Evolutionary conservation across 1,140 invertebrate genomes (phyloP).

Genomic region (Paramacrobiotus metropolitanus): DNA sequence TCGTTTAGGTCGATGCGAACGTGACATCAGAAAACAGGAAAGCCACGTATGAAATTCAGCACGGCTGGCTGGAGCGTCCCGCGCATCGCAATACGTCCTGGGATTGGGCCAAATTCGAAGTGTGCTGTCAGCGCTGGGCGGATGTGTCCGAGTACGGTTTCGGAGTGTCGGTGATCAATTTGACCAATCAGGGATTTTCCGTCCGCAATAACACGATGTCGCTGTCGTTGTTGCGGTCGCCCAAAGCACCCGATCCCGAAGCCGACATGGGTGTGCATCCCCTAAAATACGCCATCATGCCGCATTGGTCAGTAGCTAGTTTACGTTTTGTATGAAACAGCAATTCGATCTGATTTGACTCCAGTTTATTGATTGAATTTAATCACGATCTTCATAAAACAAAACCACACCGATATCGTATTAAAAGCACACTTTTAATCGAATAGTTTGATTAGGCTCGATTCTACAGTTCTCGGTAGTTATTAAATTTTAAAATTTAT

Average conservation of each 20-base stretch:
- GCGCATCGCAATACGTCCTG: constrained; percentile 32
- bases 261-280: constrained; percentile 28
- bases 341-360: too few relatives aligned
- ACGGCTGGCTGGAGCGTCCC: constrained; percentile 26
- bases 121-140: constrained; percentile 25
- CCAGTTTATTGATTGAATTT: too few relatives aligned
- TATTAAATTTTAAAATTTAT: too few relatives aligned
- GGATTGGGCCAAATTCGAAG: constrained; percentile 31
- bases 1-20: not conserved
- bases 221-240: constrained; percentile 27
- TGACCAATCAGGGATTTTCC: constrained; percentile 30
- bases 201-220: constrained; percentile 23
- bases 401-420: too few relatives aligned
- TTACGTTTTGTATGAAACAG: too few relatives aligned
- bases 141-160: constrained; percentile 28
- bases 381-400: too few relatives aligned
- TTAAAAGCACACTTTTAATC: too few relatives aligned
- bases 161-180: constrained; percentile 30
- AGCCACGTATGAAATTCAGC: constrained; percentile 30
- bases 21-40: constrained; percentile 12
- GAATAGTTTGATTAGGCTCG: too few relatives aligned
- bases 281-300: constrained; percentile 29
- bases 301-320: constrained; percentile 25
- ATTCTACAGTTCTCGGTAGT: too few relatives aligned
- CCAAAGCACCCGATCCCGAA: constrained; percentile 27